Percentiles rank a stretch among this genome's conserved stretches.
These are phyloP conservation scores for Poecilia picta DNA, from an alignment of 2,797 vertebrate species.

Conservation along the genomic window DNA sequence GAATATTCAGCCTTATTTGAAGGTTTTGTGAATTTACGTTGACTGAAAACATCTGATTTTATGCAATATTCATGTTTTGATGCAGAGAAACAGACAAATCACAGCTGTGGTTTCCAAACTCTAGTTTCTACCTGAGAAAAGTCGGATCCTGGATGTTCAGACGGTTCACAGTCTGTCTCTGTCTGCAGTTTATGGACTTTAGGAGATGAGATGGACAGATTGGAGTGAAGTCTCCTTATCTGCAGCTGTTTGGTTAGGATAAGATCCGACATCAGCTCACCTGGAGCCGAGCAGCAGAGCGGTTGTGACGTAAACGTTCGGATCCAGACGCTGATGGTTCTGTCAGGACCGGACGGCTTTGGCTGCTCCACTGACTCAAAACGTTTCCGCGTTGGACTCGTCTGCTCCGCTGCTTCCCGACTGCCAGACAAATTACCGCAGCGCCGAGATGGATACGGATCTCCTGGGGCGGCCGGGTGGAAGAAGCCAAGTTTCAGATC, in stretches of 20 bases:
- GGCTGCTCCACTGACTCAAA: conserved; percentile 47
- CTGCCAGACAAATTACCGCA: conserved; percentile 53
- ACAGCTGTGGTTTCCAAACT: background rate
- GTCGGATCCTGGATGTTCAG: background rate
- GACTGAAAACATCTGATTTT: background rate
- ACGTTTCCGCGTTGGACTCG: conserved; percentile 56
- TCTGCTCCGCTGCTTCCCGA: background rate
- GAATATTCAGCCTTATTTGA: background rate
- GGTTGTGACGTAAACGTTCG: conserved; percentile 24
- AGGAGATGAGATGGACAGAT: conserved; percentile 46
- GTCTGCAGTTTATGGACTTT: conserved; percentile 7
- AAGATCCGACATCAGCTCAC: conserved; percentile 31
- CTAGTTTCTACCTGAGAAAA: too few relatives aligned
- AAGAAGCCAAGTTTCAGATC: conserved; percentile 66
- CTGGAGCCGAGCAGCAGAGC: conserved; percentile 20
- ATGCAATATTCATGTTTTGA: background rate
- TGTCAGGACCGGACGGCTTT: conserved; percentile 53
- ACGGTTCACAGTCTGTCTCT: background rate
- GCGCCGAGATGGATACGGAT: conserved; percentile 40
- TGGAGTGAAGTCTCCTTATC: conserved; percentile 36
- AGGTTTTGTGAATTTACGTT: background rate
- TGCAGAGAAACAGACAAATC: background rate
- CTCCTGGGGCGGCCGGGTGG: conserved; percentile 40
- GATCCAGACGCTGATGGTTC: conserved; percentile 65
- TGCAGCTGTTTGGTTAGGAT: conserved; percentile 28